A percentile compares a stretch with the other conserved stretches of the same genome.
Evolutionary conservation across 2,888 invertebrate species (phyloP).

Genomic region (Phytoseiulus persimilis): DNA sequence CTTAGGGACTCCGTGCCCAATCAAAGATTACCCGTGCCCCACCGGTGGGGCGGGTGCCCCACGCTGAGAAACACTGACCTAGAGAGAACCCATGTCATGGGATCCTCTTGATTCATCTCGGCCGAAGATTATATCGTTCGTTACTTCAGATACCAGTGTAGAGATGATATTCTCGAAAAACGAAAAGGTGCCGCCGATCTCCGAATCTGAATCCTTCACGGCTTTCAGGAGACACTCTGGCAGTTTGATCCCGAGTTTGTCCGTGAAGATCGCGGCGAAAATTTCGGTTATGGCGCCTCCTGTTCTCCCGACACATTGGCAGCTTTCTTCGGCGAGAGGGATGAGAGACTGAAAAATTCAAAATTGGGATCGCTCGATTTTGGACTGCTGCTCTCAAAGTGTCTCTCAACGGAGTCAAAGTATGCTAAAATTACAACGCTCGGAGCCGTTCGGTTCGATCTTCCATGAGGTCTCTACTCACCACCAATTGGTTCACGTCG

Average conservation of each 20-base stretch:
- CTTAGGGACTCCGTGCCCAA: too few relatives aligned
- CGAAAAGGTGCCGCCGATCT: neutral
- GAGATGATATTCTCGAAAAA: constrained; percentile 18
- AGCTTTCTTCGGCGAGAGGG: constrained; percentile 31
- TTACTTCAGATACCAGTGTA: neutral
- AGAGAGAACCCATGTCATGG: constrained; percentile 21
- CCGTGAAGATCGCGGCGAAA: neutral
- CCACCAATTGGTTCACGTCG: constrained; percentile 28
- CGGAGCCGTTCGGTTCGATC: neutral
- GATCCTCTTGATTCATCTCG: constrained; percentile 12
- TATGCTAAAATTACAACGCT: too few relatives aligned
- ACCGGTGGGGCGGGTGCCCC: too few relatives aligned
- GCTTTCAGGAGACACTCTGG: constrained; percentile 26
- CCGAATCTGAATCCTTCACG: neutral
- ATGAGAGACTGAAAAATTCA: neutral
- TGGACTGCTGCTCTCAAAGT: neutral
- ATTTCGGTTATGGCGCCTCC: constrained; percentile 31
- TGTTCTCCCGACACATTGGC: constrained; percentile 27
- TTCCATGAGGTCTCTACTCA: neutral
- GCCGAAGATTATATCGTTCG: constrained; percentile 27
- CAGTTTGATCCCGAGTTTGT: constrained; percentile 25
- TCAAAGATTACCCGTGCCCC: too few relatives aligned
- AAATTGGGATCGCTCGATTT: neutral
- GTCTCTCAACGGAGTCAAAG: too few relatives aligned
- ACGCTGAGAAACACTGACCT: neutral